Conservation (phyloP, 2,797 vertebrate genomes). For the Manis javanica region DNA sequence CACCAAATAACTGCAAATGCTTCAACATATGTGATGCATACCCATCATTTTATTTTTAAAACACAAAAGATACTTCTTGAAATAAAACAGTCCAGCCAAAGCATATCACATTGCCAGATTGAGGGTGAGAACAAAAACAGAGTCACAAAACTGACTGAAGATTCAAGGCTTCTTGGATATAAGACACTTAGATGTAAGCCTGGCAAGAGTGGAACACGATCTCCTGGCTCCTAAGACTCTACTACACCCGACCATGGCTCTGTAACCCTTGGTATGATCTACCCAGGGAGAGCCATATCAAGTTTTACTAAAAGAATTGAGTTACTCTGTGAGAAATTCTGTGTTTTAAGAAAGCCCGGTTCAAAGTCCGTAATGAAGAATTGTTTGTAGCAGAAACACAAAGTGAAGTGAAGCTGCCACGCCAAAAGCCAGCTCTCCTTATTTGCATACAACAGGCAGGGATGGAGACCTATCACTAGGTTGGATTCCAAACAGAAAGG, state of each 20-base stretch:
- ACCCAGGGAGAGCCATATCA: not conserved
- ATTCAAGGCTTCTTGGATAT: not conserved
- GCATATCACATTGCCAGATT: slow-evolving; percentile 47
- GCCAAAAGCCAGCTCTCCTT: not conserved
- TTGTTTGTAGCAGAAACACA: slow-evolving; percentile 11
- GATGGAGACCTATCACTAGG: not conserved
- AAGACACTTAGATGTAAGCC: not conserved
- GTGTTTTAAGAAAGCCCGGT: not conserved
- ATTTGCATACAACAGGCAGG: not conserved
- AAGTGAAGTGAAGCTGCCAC: not conserved
- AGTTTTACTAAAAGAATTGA: not conserved
- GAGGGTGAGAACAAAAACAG: slow-evolving; percentile 19
- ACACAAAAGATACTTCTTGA: slow-evolving; percentile 62
- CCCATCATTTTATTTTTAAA: slow-evolving; percentile 78
- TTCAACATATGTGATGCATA: slow-evolving; percentile 77
- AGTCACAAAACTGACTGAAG: slow-evolving; percentile 50
- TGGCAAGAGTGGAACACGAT: not conserved
- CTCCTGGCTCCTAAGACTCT: not conserved
- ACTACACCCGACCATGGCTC: not conserved
- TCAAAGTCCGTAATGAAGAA: not conserved
- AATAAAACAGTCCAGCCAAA: slow-evolving; percentile 65
- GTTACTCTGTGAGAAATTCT: not conserved
- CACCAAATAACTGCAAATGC: slow-evolving; percentile 83
- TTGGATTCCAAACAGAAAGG: not conserved
- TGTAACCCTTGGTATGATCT: not conserved